A percentile compares a stretch with the other conserved stretches of the same genome.
Evolutionary conservation across 2,888 invertebrate genomes (phyloP).

Genomic region (Panopea generosa): DNA sequence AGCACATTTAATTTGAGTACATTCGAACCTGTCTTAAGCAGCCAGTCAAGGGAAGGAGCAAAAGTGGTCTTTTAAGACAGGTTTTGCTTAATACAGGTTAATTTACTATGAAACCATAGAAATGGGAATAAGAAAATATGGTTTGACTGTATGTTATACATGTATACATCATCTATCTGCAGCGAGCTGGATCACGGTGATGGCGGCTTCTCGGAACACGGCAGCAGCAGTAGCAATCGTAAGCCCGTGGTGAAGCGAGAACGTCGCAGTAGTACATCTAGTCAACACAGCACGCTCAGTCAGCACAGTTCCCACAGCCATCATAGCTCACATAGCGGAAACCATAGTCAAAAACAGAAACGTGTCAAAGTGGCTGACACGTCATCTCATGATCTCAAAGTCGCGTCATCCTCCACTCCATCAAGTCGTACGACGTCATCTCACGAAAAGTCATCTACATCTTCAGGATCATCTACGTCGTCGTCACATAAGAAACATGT

Average conservation of each 20-base stretch:
- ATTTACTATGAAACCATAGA: too few species aligned
- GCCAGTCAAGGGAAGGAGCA: too few species aligned
- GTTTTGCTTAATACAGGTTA: too few species aligned
- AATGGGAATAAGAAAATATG: too few species aligned
- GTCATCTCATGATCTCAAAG: slow-evolving; percentile 11
- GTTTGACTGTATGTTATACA: too few species aligned
- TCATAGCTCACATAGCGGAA: slow-evolving; percentile 13
- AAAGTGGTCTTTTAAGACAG: too few species aligned
- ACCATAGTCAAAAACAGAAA: slow-evolving; percentile 20
- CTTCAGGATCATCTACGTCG: background rate
- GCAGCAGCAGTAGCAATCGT: slow-evolving; percentile 1
- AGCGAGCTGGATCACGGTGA: slow-evolving; percentile 22
- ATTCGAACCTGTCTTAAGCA: too few species aligned
- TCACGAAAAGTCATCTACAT: slow-evolving; percentile 11
- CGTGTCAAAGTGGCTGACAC: slow-evolving; percentile 12
- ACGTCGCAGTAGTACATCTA: slow-evolving; percentile 70
- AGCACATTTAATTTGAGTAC: too few species aligned
- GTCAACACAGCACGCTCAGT: slow-evolving; percentile 69
- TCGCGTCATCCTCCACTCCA: slow-evolving; percentile 8
- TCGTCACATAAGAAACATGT: slow-evolving; percentile 20
- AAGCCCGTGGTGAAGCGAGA: slow-evolving; percentile 28
- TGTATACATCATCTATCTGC: background rate
- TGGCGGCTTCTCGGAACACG: background rate
- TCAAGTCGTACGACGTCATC: slow-evolving; percentile 1
- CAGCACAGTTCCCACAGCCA: slow-evolving; percentile 41